phyloP scores from a whole-genome alignment of 2,797 vertebrate genomes.

The Myripristis jacobus region DNA sequence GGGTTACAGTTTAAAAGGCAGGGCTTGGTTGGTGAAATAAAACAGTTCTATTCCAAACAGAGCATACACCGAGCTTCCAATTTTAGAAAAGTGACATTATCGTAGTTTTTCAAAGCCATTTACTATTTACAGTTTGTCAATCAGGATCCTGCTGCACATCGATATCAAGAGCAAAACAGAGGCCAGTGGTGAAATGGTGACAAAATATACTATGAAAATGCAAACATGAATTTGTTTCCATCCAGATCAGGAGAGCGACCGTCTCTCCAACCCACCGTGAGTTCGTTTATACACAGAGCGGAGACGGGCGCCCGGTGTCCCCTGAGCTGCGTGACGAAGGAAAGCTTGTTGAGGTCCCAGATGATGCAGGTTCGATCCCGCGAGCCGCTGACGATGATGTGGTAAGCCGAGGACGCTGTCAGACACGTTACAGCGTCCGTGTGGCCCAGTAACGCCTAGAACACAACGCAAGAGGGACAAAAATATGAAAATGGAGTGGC shows the following conservation, averaged over 20 bases:
- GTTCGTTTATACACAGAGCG: slow-evolving; percentile 96
- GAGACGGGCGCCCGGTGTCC: slow-evolving; percentile 96
- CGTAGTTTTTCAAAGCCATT: too few relatives aligned
- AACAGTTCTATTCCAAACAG: too few relatives aligned
- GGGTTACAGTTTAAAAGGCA: too few relatives aligned
- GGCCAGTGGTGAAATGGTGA: too few relatives aligned
- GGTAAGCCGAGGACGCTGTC: slow-evolving; percentile 93
- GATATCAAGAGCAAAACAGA: too few relatives aligned
- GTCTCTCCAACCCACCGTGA: slow-evolving; percentile 84
- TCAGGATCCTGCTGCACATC: too few relatives aligned
- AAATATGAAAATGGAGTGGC: too few relatives aligned
- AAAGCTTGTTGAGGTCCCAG: slow-evolving; percentile 98
- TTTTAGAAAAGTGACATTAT: too few relatives aligned
- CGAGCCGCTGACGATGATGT: slow-evolving; percentile 96
- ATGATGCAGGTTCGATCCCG: slow-evolving; percentile 98
- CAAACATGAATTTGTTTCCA: background rate
- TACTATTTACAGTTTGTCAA: too few relatives aligned
- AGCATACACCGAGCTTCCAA: too few relatives aligned
- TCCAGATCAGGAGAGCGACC: background rate
- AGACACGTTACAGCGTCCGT: slow-evolving; percentile 94
- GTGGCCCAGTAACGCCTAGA: slow-evolving; percentile 93
- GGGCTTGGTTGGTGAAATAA: too few relatives aligned
- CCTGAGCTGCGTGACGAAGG: slow-evolving; percentile 95
- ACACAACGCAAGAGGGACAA: background rate
- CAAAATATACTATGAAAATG: background rate